phyloP scores from a whole-genome alignment of 2,113 vertebrate genomes.

The Dasyornis broadbenti region DNA sequence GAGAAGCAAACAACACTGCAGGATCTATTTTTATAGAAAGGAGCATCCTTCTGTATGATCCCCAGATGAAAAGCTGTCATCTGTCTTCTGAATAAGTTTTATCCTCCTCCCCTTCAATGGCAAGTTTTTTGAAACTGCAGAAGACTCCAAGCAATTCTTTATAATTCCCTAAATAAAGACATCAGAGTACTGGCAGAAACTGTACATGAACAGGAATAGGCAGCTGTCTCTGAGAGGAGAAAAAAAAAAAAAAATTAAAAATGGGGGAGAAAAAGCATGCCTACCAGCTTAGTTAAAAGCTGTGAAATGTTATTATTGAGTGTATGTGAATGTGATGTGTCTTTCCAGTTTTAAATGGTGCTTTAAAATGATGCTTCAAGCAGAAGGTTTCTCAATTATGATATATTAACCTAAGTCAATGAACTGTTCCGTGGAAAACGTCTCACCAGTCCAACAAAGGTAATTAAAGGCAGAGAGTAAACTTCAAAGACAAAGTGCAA shows the following conservation, averaged over 20 bases:
- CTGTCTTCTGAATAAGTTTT: constrained; percentile 71
- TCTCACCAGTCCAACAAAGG: constrained; percentile 65
- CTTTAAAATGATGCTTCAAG: constrained; percentile 68
- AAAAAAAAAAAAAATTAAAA: neutral
- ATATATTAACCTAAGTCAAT: constrained; percentile 63
- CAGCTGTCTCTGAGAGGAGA: constrained; percentile 28
- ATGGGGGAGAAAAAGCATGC: neutral
- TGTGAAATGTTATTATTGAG: constrained; percentile 69
- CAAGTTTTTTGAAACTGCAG: constrained; percentile 66
- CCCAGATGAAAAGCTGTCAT: constrained; percentile 73
- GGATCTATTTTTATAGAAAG: constrained; percentile 68
- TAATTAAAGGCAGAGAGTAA: constrained; percentile 67
- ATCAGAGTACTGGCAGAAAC: constrained; percentile 67
- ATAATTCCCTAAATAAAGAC: constrained; percentile 76
- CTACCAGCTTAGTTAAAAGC: constrained; percentile 66
- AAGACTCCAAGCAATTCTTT: constrained; percentile 72
- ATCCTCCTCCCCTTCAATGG: constrained; percentile 56
- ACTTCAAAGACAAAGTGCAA: constrained; percentile 70
- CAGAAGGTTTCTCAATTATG: constrained; percentile 62
- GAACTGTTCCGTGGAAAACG: constrained; percentile 48
- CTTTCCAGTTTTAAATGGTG: constrained; percentile 66
- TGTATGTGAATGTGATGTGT: constrained; percentile 58
- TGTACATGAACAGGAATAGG: constrained; percentile 55
- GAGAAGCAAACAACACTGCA: constrained; percentile 41
- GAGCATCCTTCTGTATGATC: constrained; percentile 67